Evolutionary conservation across 1,140 invertebrate genomes (phyloP), one percentile per base, ranked within the genome.

Genomic region (Diorhabda elongata): DNA sequence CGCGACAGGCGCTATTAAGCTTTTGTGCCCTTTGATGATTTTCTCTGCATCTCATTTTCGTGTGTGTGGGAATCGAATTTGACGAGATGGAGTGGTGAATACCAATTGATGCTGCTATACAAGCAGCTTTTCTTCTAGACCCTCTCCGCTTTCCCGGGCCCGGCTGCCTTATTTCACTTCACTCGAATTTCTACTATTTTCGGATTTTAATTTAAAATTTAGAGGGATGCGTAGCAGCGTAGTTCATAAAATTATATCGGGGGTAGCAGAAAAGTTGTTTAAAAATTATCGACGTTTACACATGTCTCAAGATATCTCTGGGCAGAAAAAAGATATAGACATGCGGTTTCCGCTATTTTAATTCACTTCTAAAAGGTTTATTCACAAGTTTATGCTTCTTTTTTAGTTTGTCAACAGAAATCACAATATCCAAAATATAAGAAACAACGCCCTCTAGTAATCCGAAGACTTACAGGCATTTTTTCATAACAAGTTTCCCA

Each of bases 1-100:
- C 66, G 69, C 61, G 73, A 69, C 60, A 66, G 61, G 71, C 56
- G 72, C 61, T 75, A 75, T 77, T 75, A 77, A 77, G 77, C 77
- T 77, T 79, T 80, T 80, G 79, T 80, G 78, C 26, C 79, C 76
- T 80, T 80, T 79, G 78, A 79, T 79, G 78, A 79, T 80, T 80
- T 78, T 77, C 76, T 74, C 79, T 79, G 79, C 79, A 80, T 80
- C 78, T 80, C 79, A 80, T 80, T 80, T 80, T 80, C 77, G 73
- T 73, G 75, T 76, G 75, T 79, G 74, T 76, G 74, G 74, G 78
- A 79, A 80, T 80, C 79, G 79, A 80, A 80, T 80, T 80, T 80
- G 78, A 75, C 72, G 78, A 74, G 75, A 76, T 73, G 73, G 75
- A 76, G 79, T 76, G 76, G 75, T 79, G 79, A 80, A 80, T 80